Evolutionary conservation across 2,888 invertebrate genomes (phyloP).

Genomic region (Athalia rosae): DNA sequence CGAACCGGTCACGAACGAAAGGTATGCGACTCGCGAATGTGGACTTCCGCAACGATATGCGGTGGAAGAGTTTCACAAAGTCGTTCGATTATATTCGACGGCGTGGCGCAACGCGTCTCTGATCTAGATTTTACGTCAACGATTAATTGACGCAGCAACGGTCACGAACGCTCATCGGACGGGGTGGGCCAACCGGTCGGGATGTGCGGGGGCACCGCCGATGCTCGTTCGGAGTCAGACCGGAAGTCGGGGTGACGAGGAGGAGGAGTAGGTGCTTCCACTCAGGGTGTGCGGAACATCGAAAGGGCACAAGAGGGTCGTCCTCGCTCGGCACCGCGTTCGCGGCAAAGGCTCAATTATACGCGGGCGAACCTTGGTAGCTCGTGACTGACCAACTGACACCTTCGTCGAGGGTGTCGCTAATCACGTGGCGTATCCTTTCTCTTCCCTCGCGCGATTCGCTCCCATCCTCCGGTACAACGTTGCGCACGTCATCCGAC

Average conservation of each 20-base stretch:
- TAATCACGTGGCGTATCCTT: constrained; percentile 26
- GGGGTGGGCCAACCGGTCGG: constrained; percentile 10
- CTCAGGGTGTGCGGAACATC: background rate
- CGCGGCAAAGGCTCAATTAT: constrained; percentile 34
- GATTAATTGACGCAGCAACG: constrained; percentile 33
- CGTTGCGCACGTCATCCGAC: too few species aligned
- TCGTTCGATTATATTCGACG: background rate
- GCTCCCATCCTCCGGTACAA: background rate
- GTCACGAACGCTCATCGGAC: constrained; percentile 23
- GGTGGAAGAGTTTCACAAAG: background rate
- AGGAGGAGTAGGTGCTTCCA: background rate
- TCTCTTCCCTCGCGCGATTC: background rate
- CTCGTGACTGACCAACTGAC: constrained; percentile 39
- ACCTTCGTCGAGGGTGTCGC: constrained; percentile 28
- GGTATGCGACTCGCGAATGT: too few species aligned
- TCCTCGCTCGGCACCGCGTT: background rate
- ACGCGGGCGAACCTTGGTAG: constrained; percentile 25
- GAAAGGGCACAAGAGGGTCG: constrained; percentile 17
- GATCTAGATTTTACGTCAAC: constrained; percentile 36
- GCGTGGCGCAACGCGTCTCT: background rate
- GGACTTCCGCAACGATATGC: background rate
- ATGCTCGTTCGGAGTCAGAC: too few species aligned
- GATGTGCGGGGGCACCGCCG: constrained; percentile 11
- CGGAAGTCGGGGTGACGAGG: too few species aligned
- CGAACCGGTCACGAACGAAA: too few species aligned